Evolutionary conservation across 2,888 invertebrate species (phyloP).

Genomic region (Drosophila atripex): DNA sequence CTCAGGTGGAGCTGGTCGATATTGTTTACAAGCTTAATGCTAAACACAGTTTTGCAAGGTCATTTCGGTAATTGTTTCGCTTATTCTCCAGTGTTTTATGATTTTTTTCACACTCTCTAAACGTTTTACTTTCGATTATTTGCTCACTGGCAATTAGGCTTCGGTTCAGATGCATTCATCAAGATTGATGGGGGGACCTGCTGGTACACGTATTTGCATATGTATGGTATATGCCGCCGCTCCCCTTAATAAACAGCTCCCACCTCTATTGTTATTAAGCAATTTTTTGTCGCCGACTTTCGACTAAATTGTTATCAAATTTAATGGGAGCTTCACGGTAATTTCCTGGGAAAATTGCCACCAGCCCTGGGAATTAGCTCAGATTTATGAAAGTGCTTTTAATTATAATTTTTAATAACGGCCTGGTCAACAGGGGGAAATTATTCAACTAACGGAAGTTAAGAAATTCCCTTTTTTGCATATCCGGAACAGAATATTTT

Average conservation of each 20-base stretch:
- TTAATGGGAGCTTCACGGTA: constrained; percentile 25
- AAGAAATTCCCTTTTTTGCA: background rate
- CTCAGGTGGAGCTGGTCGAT: constrained; percentile 23
- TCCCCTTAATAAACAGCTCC: background rate
- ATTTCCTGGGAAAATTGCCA: constrained; percentile 21
- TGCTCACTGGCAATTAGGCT: constrained; percentile 49
- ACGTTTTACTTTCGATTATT: constrained; percentile 75
- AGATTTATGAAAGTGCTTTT: constrained; percentile 10
- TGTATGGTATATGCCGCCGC: constrained; percentile 13
- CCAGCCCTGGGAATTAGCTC: constrained; percentile 24
- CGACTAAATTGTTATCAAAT: constrained; percentile 4
- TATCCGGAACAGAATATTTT: constrained; percentile 10
- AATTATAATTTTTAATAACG: constrained; percentile 6
- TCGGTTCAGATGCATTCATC: constrained; percentile 39
- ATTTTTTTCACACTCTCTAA: constrained; percentile 67
- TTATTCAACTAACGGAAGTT: background rate
- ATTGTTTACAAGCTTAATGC: constrained; percentile 24
- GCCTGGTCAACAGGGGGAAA: constrained; percentile 3
- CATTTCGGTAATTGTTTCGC: constrained; percentile 42
- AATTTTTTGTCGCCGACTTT: constrained; percentile 1
- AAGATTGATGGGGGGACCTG: constrained; percentile 17
- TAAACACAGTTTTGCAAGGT: constrained; percentile 38
- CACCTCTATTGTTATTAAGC: constrained; percentile 15
- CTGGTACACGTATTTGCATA: background rate
- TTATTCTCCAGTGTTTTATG: constrained; percentile 5